These are phyloP conservation scores for Lagocephalus sceleratus DNA, from an alignment of 2,797 vertebrate genomes.

Conservation along the genomic window DNA sequence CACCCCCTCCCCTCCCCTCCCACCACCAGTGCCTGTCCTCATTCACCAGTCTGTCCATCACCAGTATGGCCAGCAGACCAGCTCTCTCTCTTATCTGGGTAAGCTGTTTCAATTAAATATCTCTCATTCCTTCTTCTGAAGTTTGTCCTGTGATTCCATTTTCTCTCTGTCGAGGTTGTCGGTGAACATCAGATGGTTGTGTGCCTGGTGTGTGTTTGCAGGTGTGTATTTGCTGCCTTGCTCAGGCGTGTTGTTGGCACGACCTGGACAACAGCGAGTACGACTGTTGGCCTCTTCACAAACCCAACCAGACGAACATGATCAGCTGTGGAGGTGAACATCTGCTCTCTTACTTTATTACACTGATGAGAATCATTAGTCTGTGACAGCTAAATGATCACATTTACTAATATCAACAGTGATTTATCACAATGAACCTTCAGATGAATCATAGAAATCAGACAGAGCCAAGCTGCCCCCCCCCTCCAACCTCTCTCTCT, in stretches of 20 bases:
- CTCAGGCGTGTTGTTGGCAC: slow-evolving; percentile 72
- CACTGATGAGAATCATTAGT: too few relatives aligned
- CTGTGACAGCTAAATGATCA: too few relatives aligned
- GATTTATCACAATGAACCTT: too few relatives aligned
- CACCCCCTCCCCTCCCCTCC: neutral
- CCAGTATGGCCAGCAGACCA: slow-evolving; percentile 24
- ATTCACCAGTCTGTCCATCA: slow-evolving; percentile 1
- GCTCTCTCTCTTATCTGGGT: slow-evolving; percentile 35
- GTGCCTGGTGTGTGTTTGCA: slow-evolving; percentile 8
- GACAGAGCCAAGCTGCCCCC: too few relatives aligned
- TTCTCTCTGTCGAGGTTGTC: too few relatives aligned
- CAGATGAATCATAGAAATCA: too few relatives aligned
- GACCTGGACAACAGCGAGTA: slow-evolving; percentile 86
- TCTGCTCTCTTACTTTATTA: too few relatives aligned
- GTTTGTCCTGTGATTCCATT: too few relatives aligned
- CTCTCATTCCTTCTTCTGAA: too few relatives aligned
- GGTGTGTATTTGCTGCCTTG: slow-evolving; percentile 17
- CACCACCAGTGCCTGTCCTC: neutral
- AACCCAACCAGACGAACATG: slow-evolving; percentile 83
- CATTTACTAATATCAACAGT: too few relatives aligned
- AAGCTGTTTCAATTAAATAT: slow-evolving; percentile 22
- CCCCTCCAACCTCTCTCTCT: too few relatives aligned
- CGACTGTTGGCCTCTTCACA: slow-evolving; percentile 85
- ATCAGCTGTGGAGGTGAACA: slow-evolving; percentile 81
- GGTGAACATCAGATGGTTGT: too few relatives aligned